phyloP scores from a whole-genome alignment of 2,113 vertebrate genomes.

The Cephalophus harveyi region DNA sequence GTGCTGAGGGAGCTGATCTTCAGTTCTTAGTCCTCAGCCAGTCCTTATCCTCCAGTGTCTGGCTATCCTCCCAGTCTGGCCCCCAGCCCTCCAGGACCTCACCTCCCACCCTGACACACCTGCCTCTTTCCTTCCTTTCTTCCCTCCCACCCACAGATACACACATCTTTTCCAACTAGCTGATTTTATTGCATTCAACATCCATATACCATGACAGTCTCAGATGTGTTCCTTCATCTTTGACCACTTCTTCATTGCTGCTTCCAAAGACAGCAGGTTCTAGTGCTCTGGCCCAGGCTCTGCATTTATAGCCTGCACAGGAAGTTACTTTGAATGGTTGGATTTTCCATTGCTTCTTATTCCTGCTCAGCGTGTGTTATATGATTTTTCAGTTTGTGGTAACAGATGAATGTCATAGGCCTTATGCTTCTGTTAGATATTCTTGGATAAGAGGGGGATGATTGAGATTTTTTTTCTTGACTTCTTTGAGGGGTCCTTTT shows the following conservation, averaged over 20 bases:
- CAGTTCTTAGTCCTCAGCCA: not conserved
- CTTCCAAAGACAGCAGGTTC: not conserved
- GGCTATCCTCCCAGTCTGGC: not conserved
- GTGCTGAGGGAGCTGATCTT: not conserved
- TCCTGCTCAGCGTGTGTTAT: not conserved
- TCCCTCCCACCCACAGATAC: not conserved
- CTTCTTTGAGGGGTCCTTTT: not conserved
- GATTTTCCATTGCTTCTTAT: not conserved
- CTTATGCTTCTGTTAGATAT: not conserved
- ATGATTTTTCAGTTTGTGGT: not conserved
- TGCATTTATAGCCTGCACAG: not conserved
- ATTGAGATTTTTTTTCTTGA: not conserved
- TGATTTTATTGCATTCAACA: not conserved
- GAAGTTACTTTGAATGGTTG: not conserved
- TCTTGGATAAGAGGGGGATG: not conserved
- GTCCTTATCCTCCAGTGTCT: not conserved
- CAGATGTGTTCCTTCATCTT: not conserved
- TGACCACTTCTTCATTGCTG: not conserved
- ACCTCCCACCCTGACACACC: not conserved
- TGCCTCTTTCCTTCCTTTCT: not conserved
- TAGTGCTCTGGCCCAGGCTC: not conserved
- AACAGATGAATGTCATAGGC: constrained; percentile 21
- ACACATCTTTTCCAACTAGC: not conserved
- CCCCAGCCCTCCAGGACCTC: not conserved
- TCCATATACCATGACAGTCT: not conserved